phyloP scores from a whole-genome alignment of 2,113 vertebrate genomes.

The Proteles cristata region DNA sequence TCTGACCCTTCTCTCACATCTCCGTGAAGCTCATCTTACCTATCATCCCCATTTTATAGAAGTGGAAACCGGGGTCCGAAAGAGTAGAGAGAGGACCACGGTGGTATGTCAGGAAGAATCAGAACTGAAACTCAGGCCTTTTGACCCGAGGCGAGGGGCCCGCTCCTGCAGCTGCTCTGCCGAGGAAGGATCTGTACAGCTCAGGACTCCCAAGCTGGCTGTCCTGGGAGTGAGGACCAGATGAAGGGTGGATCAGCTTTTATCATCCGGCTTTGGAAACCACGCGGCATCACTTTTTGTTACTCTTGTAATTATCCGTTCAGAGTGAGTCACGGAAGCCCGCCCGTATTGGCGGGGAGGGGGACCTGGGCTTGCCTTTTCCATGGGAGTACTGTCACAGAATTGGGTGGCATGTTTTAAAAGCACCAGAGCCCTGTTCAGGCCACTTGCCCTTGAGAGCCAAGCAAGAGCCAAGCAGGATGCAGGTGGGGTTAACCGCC shows the following conservation, averaged over 20 bases:
- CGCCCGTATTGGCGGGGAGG: neutral
- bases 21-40: neutral
- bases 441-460: neutral
- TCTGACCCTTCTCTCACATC: neutral
- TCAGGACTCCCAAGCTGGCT: neutral
- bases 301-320: neutral
- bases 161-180: neutral
- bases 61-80: neutral
- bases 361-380: neutral
- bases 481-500: neutral
- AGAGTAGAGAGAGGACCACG: neutral
- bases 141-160: neutral
- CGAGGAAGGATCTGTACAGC: neutral
- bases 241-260: neutral
- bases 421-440: neutral
- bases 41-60: neutral
- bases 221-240: neutral
- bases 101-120: neutral
- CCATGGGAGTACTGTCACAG: neutral
- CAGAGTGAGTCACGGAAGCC: slow-evolving; percentile 17
- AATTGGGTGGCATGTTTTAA: neutral
- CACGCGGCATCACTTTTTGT: neutral
- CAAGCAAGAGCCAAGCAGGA: neutral
- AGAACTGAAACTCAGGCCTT: neutral
- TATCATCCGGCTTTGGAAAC: slow-evolving; percentile 14